Conservation (phyloP, 2,888 invertebrate genomes). For the Pyrrhosoma nymphula region DNA sequence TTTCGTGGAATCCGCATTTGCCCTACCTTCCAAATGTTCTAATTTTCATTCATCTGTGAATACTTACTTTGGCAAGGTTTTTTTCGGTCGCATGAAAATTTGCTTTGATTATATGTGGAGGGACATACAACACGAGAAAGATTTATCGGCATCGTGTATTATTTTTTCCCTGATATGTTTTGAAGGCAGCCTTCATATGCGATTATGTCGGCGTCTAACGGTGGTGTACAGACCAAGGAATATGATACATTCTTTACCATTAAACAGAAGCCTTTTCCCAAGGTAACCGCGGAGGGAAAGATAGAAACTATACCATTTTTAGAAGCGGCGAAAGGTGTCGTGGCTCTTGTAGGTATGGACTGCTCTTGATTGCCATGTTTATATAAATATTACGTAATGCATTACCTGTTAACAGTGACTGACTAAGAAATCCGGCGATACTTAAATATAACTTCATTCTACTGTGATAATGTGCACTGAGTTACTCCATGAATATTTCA, state of each 20-base stretch:
- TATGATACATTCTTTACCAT: constrained; percentile 72
- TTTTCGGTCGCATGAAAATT: background rate
- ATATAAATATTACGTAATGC: background rate
- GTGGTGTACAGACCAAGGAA: constrained; percentile 65
- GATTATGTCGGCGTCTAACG: constrained; percentile 69
- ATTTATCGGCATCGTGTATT: background rate
- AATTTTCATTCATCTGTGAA: background rate
- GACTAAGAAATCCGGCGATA: background rate
- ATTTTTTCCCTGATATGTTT: background rate
- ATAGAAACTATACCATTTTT: constrained; percentile 83
- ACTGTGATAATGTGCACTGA: background rate
- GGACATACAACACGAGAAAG: background rate
- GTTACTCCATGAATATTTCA: constrained; percentile 77
- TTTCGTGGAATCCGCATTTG: background rate
- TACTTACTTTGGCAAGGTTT: background rate
- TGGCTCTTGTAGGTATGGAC: constrained; percentile 83
- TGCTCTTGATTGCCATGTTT: constrained; percentile 6
- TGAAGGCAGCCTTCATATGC: background rate
- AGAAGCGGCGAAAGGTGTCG: constrained; percentile 82
- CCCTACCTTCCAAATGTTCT: background rate
- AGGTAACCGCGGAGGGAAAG: constrained; percentile 78
- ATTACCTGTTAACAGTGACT: background rate
- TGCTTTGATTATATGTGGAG: background rate
- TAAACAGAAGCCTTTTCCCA: constrained; percentile 78
- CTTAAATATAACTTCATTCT: background rate